Evolutionary conservation across 2,797 vertebrate genomes (phyloP).

Genomic region (Rhynchotus rufescens): DNA sequence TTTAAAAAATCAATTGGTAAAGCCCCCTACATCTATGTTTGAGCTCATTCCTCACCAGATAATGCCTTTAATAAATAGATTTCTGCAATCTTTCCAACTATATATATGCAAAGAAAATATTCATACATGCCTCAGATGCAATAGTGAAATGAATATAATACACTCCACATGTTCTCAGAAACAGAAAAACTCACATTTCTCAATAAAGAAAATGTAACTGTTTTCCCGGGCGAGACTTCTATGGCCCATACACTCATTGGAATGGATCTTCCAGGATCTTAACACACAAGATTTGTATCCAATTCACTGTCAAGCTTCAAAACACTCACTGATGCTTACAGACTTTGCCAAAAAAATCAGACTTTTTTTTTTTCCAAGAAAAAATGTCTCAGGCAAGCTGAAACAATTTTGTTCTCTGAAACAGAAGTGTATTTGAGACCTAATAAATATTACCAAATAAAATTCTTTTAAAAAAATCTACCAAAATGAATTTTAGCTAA

Average conservation of each 20-base stretch:
- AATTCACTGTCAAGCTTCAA: not conserved
- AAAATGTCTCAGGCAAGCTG: slow-evolving; percentile 20
- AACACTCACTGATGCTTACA: not conserved
- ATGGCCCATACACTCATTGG: not conserved
- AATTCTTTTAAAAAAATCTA: not conserved
- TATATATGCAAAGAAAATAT: slow-evolving; percentile 18
- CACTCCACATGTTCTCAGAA: slow-evolving; percentile 17
- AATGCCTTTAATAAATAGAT: not conserved
- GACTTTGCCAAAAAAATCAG: not conserved
- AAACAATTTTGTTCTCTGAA: slow-evolving; percentile 39
- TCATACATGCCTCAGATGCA: not conserved
- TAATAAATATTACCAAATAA: slow-evolving; percentile 17
- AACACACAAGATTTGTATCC: not conserved
- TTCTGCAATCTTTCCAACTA: not conserved
- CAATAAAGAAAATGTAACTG: not conserved
- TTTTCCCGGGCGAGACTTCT: not conserved
- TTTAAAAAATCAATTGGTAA: not conserved
- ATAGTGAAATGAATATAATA: slow-evolving; percentile 32
- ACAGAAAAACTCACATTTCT: not conserved
- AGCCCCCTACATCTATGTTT: not conserved
- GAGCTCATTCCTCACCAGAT: not conserved
- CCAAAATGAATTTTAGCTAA: slow-evolving; percentile 30
- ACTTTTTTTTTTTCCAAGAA: not conserved
- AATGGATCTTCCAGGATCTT: slow-evolving; percentile 4
- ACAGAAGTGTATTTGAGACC: not conserved